Conservation (phyloP, 1,140 invertebrate genomes). For the Cyclina sinensis region DNA sequence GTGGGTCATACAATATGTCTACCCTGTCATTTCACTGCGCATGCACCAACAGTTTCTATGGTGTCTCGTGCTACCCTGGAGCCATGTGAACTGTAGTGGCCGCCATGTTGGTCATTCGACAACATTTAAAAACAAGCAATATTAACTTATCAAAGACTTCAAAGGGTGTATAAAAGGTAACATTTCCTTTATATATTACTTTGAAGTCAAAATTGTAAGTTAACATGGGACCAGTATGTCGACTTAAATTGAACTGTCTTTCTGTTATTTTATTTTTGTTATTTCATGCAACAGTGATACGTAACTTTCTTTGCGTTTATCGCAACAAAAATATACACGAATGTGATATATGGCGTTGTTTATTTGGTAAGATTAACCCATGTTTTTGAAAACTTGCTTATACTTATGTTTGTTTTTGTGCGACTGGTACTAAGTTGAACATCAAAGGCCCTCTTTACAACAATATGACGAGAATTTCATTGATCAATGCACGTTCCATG, state of each 20-base stretch:
- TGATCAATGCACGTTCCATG: constrained; percentile 8
- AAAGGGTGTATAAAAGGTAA: not conserved
- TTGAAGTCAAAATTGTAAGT: constrained; percentile 17
- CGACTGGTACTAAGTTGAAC: not conserved
- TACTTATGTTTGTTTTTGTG: constrained; percentile 12
- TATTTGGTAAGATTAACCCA: not conserved
- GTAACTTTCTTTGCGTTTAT: too few relatives aligned
- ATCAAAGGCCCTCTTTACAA: not conserved
- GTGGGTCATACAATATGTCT: constrained; percentile 9
- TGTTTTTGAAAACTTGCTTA: not conserved
- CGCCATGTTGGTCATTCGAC: constrained; percentile 44
- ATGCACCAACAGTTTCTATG: not conserved
- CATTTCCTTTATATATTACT: constrained; percentile 14
- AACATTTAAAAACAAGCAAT: constrained; percentile 28
- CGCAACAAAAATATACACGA: too few relatives aligned
- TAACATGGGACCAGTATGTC: not conserved
- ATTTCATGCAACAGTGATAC: too few relatives aligned
- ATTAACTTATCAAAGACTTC: constrained; percentile 37
- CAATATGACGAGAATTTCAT: constrained; percentile 9
- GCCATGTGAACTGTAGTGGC: constrained; percentile 8
- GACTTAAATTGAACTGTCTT: too few relatives aligned
- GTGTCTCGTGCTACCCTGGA: constrained; percentile 11
- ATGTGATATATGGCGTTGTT: not conserved
- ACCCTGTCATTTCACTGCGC: constrained; percentile 36
- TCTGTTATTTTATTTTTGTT: too few relatives aligned